Evolutionary conservation across 2,888 invertebrate species (phyloP), one percentile per base, ranked within the genome.

Genomic region (Tholera decimalis): DNA sequence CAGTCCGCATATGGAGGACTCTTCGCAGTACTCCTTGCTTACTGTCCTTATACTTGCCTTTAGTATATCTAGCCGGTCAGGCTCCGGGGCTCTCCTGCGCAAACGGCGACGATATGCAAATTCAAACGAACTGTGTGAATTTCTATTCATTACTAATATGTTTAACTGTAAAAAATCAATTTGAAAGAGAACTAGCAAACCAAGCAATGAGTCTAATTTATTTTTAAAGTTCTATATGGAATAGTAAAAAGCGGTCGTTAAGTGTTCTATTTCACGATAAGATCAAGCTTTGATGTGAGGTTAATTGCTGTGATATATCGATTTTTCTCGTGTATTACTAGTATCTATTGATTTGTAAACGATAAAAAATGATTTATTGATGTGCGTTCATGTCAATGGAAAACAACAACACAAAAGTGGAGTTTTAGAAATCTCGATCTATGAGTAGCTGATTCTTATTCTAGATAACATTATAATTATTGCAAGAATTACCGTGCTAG

Each of bases 1-100:
- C 5, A 95, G 89, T 2, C 96, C 96, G 70, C 92, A 91, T 41
- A 96, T 95, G 1, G 95, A 95, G 9, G 95, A 95, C 74, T 95
- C 94, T 15, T 88, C 82, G 60, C 95, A 95, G 83, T 95, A 95
- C 68, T 94, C 91, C 77, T 85, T 93, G 70, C 89, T 88, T 28
- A 95, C 85, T 1, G 83, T 80, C 74, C 88, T 92, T 9, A 93
- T 13, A 67, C 94, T 93, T 33, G 89, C 85, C 73, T 88, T 90
- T 1, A 93, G 68, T n/a, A 86, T 84, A 35, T 87, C 78, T 8
- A 84, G 50, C 60, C 88, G 88, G 0, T 74, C 83, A 0, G 76
- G 79, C 56, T 77, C 82, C 13, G 62, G 64, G 41, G 77, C 46
- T 67, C 81, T 86, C 66, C 80, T 83, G 65, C 61, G 69, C 46